phyloP scores from a whole-genome alignment of 2,888 invertebrate species.

The Noctua fimbriata region DNA sequence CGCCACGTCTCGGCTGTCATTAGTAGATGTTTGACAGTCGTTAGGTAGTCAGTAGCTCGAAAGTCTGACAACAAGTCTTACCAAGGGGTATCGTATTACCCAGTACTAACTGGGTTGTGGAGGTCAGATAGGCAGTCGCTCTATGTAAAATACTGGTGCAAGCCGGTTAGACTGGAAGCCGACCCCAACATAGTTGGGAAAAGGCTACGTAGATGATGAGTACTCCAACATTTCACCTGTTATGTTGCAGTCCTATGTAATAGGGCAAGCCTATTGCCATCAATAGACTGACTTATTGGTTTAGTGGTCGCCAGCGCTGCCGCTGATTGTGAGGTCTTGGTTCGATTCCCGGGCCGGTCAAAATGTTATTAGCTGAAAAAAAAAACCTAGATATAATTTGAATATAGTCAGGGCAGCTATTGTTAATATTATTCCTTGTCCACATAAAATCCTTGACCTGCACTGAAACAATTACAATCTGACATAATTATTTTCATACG shows the following conservation, averaged over 20 bases:
- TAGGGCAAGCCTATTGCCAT: neutral
- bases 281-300: neutral
- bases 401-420: neutral
- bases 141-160: too few species aligned
- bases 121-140: too few species aligned
- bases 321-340: neutral
- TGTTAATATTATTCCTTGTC: neutral
- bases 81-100: too few species aligned
- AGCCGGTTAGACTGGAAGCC: too few species aligned
- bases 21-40: too few species aligned
- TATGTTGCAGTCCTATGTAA: neutral
- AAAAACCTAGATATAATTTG: neutral
- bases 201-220: too few species aligned
- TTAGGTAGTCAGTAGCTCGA: too few species aligned
- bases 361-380: neutral
- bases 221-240: neutral
- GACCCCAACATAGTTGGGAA: too few species aligned
- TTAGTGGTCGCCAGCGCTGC: neutral
- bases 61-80: too few species aligned
- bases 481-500: conserved; percentile 8
- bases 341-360: too few species aligned
- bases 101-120: too few species aligned
- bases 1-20: too few species aligned
- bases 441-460: conserved; percentile 30
- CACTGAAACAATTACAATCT: conserved; percentile 11